Percentiles rank a stretch among this genome's conserved stretches.
These are phyloP conservation scores for Dinocampus coccinellae DNA, from an alignment of 2,888 invertebrate genomes.

Conservation along the genomic window DNA sequence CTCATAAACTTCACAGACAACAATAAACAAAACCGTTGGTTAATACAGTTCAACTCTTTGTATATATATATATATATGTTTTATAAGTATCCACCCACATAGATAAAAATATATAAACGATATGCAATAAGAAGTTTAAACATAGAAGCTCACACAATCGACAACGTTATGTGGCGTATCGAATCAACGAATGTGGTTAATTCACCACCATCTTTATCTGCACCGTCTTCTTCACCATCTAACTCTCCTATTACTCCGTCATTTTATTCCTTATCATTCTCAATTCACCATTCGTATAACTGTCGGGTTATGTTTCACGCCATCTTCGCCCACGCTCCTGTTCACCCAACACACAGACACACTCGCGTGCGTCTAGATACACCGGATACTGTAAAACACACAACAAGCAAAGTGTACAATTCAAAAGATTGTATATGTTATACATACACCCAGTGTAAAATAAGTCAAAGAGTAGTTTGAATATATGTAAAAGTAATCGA, in stretches of 20 bases:
- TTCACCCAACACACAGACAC: conserved; percentile 39
- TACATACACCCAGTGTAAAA: too few relatives aligned
- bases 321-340: conserved; percentile 37
- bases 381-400: conserved; percentile 47
- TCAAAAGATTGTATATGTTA: background rate
- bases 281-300: conserved; percentile 9
- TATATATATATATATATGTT: background rate
- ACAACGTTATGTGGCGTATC: conserved; percentile 48
- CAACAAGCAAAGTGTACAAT: conserved; percentile 45
- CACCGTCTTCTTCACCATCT: background rate
- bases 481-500: conserved; percentile 48
- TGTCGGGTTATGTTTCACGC: conserved; percentile 4
- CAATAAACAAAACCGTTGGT: background rate
- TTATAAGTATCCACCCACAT: conserved; percentile 40
- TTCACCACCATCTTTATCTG: background rate
- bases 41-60: background rate
- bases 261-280: background rate
- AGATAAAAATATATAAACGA: conserved; percentile 55
- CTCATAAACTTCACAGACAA: background rate
- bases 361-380: conserved; percentile 19
- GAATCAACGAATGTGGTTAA: conserved; percentile 24
- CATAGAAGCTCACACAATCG: conserved; percentile 47
- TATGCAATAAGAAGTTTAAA: conserved; percentile 34
- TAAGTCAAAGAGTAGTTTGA: conserved; percentile 45
- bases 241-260: background rate